Conservation (phyloP, 2,888 invertebrate species). For the Chromoteleia sp. region DNA sequence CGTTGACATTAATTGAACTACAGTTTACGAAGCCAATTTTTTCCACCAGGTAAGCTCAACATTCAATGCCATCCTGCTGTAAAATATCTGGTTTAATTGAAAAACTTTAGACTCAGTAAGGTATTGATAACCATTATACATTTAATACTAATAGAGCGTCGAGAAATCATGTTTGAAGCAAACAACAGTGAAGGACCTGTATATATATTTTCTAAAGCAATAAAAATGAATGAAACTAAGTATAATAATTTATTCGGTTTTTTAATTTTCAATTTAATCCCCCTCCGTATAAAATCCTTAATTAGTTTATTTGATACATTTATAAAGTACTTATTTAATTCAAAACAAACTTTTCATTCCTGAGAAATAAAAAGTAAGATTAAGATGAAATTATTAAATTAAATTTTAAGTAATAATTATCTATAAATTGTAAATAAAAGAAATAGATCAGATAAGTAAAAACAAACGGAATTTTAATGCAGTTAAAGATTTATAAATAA, state of each 20-base stretch:
- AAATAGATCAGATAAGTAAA: no score
- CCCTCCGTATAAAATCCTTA: no score
- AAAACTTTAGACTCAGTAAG: slow-evolving; percentile 40
- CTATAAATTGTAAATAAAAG: no score
- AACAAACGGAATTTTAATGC: no score
- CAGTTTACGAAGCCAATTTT: slow-evolving; percentile 5
- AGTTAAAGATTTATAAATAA: no score
- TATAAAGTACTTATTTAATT: no score
- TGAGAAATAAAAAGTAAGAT: no score
- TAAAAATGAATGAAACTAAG: slow-evolving; percentile 71
- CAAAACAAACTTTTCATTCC: no score
- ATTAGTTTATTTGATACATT: no score
- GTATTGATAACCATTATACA: slow-evolving; percentile 44
- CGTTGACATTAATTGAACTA: not conserved
- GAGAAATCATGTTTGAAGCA: slow-evolving; percentile 44
- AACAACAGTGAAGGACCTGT: slow-evolving; percentile 56
- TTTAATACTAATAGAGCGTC: slow-evolving; percentile 47
- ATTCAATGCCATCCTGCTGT: slow-evolving; percentile 58
- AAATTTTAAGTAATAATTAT: no score
- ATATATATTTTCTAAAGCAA: slow-evolving; percentile 79
- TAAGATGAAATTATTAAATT: no score
- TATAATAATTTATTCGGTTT: not conserved
- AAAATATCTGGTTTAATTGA: slow-evolving; percentile 46
- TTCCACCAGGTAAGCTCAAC: slow-evolving; percentile 59
- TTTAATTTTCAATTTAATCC: not conserved